These are phyloP conservation scores for Mormyrops attenuatus DNA, from an alignment of 2,797 vertebrate genomes.

Conservation along the genomic window DNA sequence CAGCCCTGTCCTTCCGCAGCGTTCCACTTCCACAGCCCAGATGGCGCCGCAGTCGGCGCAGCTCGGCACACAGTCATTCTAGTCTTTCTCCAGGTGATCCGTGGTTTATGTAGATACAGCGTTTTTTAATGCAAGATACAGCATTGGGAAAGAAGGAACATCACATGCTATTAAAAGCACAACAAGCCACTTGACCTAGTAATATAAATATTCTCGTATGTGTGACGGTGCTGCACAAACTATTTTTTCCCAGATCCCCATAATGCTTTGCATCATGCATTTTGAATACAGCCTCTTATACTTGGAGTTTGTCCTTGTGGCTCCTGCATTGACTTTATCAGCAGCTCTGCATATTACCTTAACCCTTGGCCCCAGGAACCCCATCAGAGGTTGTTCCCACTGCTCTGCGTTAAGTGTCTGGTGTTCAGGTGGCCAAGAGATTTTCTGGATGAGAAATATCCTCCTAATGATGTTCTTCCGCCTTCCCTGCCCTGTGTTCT, in stretches of 20 bases:
- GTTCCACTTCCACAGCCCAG: neutral
- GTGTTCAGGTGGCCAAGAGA: neutral
- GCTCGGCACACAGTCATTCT: neutral
- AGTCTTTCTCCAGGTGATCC: neutral
- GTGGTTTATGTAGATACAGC: neutral
- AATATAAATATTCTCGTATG: neutral
- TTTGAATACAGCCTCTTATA: neutral
- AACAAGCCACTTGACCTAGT: neutral
- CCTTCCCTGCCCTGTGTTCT: neutral
- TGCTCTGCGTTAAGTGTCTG: neutral
- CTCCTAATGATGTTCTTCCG: neutral
- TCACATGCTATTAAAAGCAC: neutral
- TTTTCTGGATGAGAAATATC: neutral
- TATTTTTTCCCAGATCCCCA: neutral
- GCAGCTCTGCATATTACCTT: neutral
- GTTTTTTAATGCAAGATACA: neutral
- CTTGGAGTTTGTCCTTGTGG: neutral
- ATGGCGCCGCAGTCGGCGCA: neutral
- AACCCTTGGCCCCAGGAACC: neutral
- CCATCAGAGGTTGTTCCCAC: neutral
- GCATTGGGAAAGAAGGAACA: neutral
- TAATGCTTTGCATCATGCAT: neutral
- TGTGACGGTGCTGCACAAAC: neutral
- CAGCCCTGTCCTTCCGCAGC: neutral
- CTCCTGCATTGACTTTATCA: neutral